phyloP scores from a whole-genome alignment of 2,113 vertebrate genomes.

The Heterocephalus glaber region DNA sequence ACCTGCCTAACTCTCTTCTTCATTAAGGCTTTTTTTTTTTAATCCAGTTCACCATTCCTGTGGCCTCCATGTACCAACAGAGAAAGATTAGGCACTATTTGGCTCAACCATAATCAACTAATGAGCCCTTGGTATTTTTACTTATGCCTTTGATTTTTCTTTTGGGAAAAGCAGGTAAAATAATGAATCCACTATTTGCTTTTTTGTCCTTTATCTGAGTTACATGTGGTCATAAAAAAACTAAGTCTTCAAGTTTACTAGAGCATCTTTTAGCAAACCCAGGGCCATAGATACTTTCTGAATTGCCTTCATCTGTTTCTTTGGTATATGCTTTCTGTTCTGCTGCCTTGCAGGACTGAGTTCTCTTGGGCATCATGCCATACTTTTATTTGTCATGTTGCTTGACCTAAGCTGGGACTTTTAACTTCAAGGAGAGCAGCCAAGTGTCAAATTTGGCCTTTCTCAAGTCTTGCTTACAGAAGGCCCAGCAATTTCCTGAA shows the following conservation, averaged over 20 bases:
- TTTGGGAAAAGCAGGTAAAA: neutral
- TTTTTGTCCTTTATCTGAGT: neutral
- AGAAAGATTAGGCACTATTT: neutral
- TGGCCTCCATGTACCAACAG: neutral
- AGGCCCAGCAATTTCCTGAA: constrained; percentile 59
- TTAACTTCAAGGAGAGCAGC: constrained; percentile 59
- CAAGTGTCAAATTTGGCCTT: constrained; percentile 74
- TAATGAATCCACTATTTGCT: neutral
- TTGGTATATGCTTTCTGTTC: neutral
- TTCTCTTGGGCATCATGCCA: neutral
- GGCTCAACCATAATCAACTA: neutral
- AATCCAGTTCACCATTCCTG: neutral
- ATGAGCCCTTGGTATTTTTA: neutral
- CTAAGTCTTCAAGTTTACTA: neutral
- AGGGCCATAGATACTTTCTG: neutral
- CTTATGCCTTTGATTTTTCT: neutral
- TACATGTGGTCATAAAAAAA: neutral
- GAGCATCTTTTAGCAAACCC: neutral
- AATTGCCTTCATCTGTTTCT: neutral
- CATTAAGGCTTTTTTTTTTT: neutral
- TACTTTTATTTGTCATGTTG: neutral
- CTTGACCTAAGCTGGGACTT: constrained; percentile 53
- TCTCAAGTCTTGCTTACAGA: constrained; percentile 69
- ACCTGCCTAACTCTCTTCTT: neutral
- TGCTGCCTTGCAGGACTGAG: neutral